A percentile compares a stretch with the other conserved stretches of the same genome.
phyloP scores from a whole-genome alignment of 2,888 invertebrate species.

The Spialia ferax region DNA sequence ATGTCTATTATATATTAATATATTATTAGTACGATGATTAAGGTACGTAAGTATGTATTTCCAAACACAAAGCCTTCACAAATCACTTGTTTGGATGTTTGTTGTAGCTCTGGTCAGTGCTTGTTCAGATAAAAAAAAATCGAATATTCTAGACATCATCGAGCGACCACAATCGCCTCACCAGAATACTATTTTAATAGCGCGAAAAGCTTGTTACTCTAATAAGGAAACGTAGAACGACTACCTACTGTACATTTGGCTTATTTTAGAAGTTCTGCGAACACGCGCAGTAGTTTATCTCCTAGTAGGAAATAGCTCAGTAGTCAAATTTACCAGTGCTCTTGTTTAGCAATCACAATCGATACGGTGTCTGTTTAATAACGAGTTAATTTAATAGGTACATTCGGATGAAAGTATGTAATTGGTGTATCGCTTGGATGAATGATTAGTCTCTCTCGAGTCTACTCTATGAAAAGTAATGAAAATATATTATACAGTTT shows the following conservation, averaged over 20 bases:
- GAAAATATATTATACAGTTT: neutral
- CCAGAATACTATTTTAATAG: neutral
- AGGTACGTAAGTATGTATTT: too few relatives aligned
- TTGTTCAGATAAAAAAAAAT: neutral
- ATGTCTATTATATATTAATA: too few relatives aligned
- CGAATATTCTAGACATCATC: constrained; percentile 5
- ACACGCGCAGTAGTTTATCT: constrained; percentile 47
- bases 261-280: constrained; percentile 60
- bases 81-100: too few relatives aligned
- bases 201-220: constrained; percentile 49
- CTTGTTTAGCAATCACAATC: constrained; percentile 14
- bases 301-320: constrained; percentile 20
- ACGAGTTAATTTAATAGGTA: constrained; percentile 25
- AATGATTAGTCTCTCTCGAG: constrained; percentile 1
- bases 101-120: too few relatives aligned
- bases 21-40: too few relatives aligned
- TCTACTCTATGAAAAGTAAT: neutral
- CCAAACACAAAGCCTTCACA: too few relatives aligned
- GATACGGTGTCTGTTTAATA: constrained; percentile 20
- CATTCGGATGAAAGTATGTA: constrained; percentile 12
- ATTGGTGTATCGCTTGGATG: constrained; percentile 21
- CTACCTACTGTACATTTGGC: constrained; percentile 49
- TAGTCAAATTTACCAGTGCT: constrained; percentile 25
- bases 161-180: neutral
- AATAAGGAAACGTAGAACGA: constrained; percentile 65